Base-by-base conservation (phyloP, 2,113 vertebrate genomes). In the rabbit (Oryctolagus cuniculus) region DNA sequence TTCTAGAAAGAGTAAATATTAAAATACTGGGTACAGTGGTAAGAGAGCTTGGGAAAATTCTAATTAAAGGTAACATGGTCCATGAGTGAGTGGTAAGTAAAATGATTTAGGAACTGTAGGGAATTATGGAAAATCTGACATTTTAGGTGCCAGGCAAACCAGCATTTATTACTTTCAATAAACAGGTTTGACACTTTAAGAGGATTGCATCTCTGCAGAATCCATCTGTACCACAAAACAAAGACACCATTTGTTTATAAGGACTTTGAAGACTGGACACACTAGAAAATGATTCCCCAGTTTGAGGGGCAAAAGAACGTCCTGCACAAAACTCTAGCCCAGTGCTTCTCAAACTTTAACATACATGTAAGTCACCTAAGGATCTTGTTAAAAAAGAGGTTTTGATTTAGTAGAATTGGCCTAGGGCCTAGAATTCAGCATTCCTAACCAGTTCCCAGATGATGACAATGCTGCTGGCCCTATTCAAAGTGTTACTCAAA, bases 261-360 rank as follows among this genome's bases (percentile, higher is more conserved):
- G 49, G 25, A 93, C 74, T 85, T 92, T 79, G 73, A 95, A 93
- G 81, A 87, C 73, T 74, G 79, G 44, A 92, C 63, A 87, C 53
- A 88, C 55, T 95, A 93, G 81, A 94, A 94, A 85, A 93, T 85
- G 58, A 80, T 85, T 58, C 34, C 61, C n/a, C 25, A 93, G 53
- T 90, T 78, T 55, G 29, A 89, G 31, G 29, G 53, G 64, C 79
- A 91, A 84, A 89, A 64, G 64, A 86, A 67, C 67, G n/a, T 63
- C 38, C 38, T 93, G 55, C 67, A 91, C 16, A 94, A 91, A 94
- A 80, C 44, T 93, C 89, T 91, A 96, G 94, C 82, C 82, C 87
- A 96, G 87, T 96, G 95, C 64, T 96, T 96, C 93, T 95, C 91
- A 96, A 97, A 97, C 75, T 74, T 95, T 93, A 93, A 88, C 19